Evolutionary conservation across 2,888 invertebrate genomes (phyloP).

Genomic region (Achlya flavicornis): DNA sequence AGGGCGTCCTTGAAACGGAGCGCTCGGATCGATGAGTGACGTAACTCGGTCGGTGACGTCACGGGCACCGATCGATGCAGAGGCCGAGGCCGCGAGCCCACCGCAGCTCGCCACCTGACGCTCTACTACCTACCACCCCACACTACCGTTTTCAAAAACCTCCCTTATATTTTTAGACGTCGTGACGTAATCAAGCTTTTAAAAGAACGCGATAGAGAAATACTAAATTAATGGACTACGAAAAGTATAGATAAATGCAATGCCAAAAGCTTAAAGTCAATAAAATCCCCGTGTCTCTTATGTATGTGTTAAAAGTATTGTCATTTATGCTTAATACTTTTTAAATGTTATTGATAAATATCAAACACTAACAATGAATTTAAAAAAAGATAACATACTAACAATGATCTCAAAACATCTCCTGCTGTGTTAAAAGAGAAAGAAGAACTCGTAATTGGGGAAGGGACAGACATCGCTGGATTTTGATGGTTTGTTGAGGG

Average conservation of each 20-base stretch:
- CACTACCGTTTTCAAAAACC: constrained; percentile 49
- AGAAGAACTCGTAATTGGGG: neutral
- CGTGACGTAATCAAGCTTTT: constrained; percentile 71
- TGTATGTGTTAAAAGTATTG: neutral
- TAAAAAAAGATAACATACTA: neutral
- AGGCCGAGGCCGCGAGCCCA: constrained; percentile 59
- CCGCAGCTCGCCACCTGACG: constrained; percentile 42
- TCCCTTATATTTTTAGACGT: constrained; percentile 75
- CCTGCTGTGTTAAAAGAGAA: neutral
- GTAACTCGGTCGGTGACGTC: constrained; percentile 72
- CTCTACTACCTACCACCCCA: constrained; percentile 52
- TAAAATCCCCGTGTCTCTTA: neutral
- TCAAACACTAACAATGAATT: neutral
- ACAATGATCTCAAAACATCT: neutral
- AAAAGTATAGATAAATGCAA: constrained; percentile 37
- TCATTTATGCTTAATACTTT: neutral
- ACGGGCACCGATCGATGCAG: constrained; percentile 65
- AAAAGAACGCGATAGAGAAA: constrained; percentile 48
- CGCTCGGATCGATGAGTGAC: constrained; percentile 78
- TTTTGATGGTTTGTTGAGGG: neutral
- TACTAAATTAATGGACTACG: constrained; percentile 46
- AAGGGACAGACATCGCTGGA: neutral
- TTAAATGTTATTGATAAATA: neutral
- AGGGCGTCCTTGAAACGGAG: constrained; percentile 77
- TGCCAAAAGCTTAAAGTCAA: neutral